Evolutionary conservation across 30 jellyfish, hydroid and myxozoan genomes (phyloP).

Genomic region (Cassiopea xamachana): DNA sequence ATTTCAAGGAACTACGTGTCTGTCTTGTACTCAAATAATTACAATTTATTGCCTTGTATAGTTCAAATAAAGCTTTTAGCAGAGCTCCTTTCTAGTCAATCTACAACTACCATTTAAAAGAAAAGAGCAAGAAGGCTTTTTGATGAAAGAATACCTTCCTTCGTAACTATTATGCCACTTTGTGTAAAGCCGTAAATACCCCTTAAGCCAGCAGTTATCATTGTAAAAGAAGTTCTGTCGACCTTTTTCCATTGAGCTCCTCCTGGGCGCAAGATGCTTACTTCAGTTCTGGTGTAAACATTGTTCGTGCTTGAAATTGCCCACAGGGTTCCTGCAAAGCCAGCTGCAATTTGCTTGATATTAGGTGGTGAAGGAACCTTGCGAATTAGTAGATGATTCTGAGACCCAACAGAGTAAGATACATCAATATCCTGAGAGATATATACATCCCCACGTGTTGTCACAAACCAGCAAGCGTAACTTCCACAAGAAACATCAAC

Average conservation of each 20-base stretch:
- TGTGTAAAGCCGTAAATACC: conserved; percentile 85
- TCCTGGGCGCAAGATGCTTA: conserved; percentile 56
- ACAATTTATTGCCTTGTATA: too few species aligned
- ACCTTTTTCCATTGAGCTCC: conserved; percentile 67
- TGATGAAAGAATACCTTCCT: conserved; percentile 56
- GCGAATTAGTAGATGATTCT: neutral
- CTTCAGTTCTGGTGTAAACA: conserved; percentile 65
- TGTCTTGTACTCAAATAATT: too few species aligned
- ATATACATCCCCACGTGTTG: conserved; percentile 20
- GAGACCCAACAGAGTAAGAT: conserved; percentile 4
- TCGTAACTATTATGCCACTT: conserved; percentile 56
- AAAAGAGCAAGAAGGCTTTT: too few species aligned
- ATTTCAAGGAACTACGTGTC: too few species aligned
- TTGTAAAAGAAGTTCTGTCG: conserved; percentile 15
- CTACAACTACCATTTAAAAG: too few species aligned
- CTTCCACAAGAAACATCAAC: conserved; percentile 72
- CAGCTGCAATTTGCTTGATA: conserved; percentile 66
- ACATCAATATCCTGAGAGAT: conserved; percentile 35
- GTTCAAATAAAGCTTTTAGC: too few species aligned
- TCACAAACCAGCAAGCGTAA: conserved; percentile 75
- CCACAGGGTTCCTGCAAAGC: conserved; percentile 82
- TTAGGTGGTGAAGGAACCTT: conserved; percentile 9
- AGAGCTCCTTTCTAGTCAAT: too few species aligned
- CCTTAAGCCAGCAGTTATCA: conserved; percentile 67
- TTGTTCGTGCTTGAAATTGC: conserved; percentile 69